A percentile compares a stretch with the other conserved stretches of the same genome.
Conservation (phyloP, 2,888 invertebrate species). For the Gastrophysa polygoni region DNA sequence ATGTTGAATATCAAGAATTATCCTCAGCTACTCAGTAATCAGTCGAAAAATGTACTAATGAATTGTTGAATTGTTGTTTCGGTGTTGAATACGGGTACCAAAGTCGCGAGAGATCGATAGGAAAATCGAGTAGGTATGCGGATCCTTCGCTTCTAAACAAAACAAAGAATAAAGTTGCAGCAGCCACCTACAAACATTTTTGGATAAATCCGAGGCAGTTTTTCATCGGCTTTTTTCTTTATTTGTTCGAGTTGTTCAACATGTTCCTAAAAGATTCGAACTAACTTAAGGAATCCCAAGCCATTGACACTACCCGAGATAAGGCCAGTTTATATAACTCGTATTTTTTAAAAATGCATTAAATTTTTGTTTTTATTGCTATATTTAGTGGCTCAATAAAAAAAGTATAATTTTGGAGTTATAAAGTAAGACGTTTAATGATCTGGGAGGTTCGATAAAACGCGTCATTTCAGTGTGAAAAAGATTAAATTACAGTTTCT, state of each 20-base stretch:
- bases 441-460: slow-evolving; percentile 32
- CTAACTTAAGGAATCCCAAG: slow-evolving; percentile 43
- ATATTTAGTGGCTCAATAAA: slow-evolving; percentile 41
- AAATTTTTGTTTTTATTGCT: slow-evolving; percentile 49
- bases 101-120: slow-evolving; percentile 20
- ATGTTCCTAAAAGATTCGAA: slow-evolving; percentile 43
- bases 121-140: slow-evolving; percentile 31
- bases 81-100: too few relatives aligned
- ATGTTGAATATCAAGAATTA: too few relatives aligned
- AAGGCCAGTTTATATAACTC: slow-evolving; percentile 40
- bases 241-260: slow-evolving; percentile 43
- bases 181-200: slow-evolving; percentile 41
- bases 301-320: slow-evolving; percentile 43
- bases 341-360: slow-evolving; percentile 46
- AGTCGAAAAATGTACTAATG: too few relatives aligned
- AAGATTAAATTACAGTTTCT: slow-evolving; percentile 12
- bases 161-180: slow-evolving; percentile 33
- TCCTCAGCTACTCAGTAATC: too few relatives aligned
- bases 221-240: slow-evolving; percentile 27
- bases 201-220: slow-evolving; percentile 33
- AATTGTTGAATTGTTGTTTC: too few relatives aligned
- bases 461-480: slow-evolving; percentile 22
- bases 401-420: slow-evolving; percentile 38
- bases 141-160: slow-evolving; percentile 21
- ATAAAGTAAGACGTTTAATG: slow-evolving; percentile 34